Base-by-base conservation (phyloP, 2,797 vertebrate species). In the Sebastes kiyomatsui region DNA sequence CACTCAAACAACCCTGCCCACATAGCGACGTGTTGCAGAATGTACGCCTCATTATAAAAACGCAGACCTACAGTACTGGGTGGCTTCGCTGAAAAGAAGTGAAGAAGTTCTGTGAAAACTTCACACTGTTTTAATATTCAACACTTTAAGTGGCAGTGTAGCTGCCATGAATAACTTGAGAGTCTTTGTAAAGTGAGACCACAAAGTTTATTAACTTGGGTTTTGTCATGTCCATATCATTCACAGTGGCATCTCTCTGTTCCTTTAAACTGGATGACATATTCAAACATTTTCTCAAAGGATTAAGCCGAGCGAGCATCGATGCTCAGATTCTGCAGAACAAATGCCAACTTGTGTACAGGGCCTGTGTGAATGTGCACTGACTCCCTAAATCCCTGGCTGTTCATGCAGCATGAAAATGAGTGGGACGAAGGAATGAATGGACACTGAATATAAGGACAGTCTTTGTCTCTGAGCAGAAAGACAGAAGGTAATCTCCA, bases 361-460 rank as follows among this genome's bases (percentile, higher is more conserved):
- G n/a, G 61, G 55, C 16, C 6, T 33, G 56, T 58, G 52, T 46
- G 74, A 33, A 35, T 61, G 18, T 18, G 12, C 1, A 2, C 16
- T 23, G 65, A 52, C 74, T 85, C 32, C 14, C 28, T 6, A 16
- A 67, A 69, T 75, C 52, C 56, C 58, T 18, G 69, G 55, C 77
- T 79, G 66, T 64, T 84, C 38, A 64, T 27, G 30, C 83, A 70
- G 77, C 75, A 87, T 81, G 30, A 90, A 75, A 85, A 85, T 35
- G 67, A 90, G 85, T 86, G 82, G 88, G 91, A 88, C 4, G 35
- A 68, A 78, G 55, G 69, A 91, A 82, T 86, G 77, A 93, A 92
- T 75, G 67, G 60, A 74, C 72, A 32, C 27, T 23, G 67, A 67
- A 55, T 60, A 89, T 81, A 91, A 93, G 82, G 68, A 74, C 73